A percentile compares a stretch with the other conserved stretches of the same genome.
These are phyloP conservation scores for Anoura caudifer DNA, from an alignment of 2,113 vertebrate species.

Conservation along the genomic window DNA sequence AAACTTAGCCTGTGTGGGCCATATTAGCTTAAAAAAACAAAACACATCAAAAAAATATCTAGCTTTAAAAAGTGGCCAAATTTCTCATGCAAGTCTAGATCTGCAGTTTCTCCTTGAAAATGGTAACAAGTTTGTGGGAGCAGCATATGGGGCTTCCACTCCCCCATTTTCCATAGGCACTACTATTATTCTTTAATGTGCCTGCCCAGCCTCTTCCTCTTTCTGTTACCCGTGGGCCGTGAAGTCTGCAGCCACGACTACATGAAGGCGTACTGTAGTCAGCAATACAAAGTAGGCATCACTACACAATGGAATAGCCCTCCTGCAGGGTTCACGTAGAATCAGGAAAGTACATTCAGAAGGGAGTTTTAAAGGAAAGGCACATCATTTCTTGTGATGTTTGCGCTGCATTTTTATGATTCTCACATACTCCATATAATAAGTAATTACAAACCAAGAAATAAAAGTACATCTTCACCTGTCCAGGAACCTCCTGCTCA, in stretches of 20 bases:
- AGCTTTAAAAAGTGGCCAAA: background rate
- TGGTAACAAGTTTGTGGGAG: background rate
- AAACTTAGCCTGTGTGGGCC: background rate
- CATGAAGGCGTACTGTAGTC: background rate
- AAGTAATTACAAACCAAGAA: background rate
- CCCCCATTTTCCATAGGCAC: background rate
- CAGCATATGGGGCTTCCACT: fast-evolving
- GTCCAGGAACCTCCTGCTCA: background rate
- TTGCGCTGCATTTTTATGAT: background rate
- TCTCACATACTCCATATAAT: background rate
- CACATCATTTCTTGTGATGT: background rate
- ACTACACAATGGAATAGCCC: background rate
- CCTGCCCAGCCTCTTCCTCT: background rate
- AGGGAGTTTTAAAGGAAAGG: background rate
- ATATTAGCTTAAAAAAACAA: background rate
- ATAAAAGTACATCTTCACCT: background rate
- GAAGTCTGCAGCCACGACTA: background rate
- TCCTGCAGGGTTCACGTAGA: fast-evolving
- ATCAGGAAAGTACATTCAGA: background rate
- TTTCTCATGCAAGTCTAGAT: background rate
- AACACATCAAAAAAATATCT: background rate
- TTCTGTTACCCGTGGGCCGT: background rate
- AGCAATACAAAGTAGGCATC: fast-evolving
- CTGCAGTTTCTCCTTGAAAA: background rate
- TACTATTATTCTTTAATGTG: fast-evolving